Evolutionary conservation across 2,797 vertebrate genomes (phyloP).

Genomic region (Pseudomugil tenellus): DNA sequence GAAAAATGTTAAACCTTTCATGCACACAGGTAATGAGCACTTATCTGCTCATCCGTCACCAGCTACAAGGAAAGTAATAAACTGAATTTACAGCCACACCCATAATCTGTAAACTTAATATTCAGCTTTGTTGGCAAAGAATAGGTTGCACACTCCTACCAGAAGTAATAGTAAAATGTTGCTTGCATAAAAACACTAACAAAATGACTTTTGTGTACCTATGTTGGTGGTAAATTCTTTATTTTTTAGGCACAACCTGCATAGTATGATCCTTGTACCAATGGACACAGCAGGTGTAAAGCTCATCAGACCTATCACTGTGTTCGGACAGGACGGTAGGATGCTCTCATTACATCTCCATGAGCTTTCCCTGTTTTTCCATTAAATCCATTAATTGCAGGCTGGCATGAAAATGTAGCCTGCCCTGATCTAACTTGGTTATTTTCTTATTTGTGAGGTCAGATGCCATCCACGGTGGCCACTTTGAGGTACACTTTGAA

Average conservation of each 20-base stretch:
- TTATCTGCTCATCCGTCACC: not conserved
- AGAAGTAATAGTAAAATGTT: not conserved
- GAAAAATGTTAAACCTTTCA: not conserved
- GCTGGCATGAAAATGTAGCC: not conserved
- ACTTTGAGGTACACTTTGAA: slow-evolving; percentile 93
- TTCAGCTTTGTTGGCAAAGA: not conserved
- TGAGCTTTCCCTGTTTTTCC: not conserved
- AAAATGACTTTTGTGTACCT: not conserved
- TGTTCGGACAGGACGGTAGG: slow-evolving; percentile 92
- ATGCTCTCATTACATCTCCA: not conserved
- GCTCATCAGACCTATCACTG: slow-evolving; percentile 86
- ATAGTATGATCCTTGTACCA: slow-evolving; percentile 94
- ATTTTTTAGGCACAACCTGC: slow-evolving; percentile 82
- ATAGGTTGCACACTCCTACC: not conserved
- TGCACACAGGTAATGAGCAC: slow-evolving; percentile 2
- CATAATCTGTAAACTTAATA: slow-evolving; percentile 18
- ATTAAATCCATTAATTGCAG: not conserved
- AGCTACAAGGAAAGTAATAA: not conserved
- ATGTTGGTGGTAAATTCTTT: not conserved
- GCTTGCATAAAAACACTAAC: not conserved
- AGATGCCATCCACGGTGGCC: slow-evolving; percentile 94
- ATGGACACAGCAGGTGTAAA: slow-evolving; percentile 87
- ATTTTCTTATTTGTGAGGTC: not conserved
- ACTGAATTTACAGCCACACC: slow-evolving; percentile 25
- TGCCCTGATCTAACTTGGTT: not conserved